Evolutionary conservation across 2,113 vertebrate species (phyloP).

Genomic region (Stegostoma tigrinum): DNA sequence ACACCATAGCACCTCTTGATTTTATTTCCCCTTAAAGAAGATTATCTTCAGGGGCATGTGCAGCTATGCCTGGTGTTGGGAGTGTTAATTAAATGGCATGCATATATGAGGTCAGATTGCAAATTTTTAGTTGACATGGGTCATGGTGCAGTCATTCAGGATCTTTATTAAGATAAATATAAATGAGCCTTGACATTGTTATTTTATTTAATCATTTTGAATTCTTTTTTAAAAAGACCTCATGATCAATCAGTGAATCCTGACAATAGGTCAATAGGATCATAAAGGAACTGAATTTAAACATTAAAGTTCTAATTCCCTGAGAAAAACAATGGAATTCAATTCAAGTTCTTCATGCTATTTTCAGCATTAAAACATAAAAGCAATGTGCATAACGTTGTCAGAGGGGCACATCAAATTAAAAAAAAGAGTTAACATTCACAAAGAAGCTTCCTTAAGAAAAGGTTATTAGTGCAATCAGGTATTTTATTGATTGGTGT

Average conservation of each 20-base stretch:
- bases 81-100: too few species aligned
- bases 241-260: background rate
- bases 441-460: background rate
- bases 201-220: background rate
- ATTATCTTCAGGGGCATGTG: background rate
- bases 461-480: background rate
- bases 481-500: background rate
- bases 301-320: background rate
- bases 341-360: background rate
- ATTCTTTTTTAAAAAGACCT: background rate
- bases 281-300: background rate
- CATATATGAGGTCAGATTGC: too few species aligned
- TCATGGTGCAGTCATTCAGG: background rate
- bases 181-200: background rate
- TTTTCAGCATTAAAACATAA: background rate
- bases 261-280: background rate
- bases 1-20: background rate
- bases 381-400: background rate
- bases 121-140: background rate
- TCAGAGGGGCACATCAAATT: background rate
- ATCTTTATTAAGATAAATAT: background rate
- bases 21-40: background rate
- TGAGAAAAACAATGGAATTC: background rate
- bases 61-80: too few species aligned
- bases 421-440: background rate